Conservation (phyloP, 2,888 invertebrate species). For the Cantharis rufa region DNA sequence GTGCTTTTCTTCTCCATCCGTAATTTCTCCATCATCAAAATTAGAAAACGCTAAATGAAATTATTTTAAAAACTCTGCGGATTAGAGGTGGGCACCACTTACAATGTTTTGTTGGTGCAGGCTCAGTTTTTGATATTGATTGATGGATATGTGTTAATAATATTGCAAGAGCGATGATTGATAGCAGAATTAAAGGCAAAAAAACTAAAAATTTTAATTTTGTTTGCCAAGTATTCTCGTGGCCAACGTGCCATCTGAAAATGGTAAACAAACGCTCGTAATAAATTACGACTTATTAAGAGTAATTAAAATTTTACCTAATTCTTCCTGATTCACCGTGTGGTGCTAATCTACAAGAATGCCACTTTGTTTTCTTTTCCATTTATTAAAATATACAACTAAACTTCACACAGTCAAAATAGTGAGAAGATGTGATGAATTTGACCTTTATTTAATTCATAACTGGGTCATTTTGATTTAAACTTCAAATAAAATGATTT, state of each 20-base stretch:
- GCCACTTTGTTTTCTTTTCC: slow-evolving; percentile 47
- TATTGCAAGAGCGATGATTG: slow-evolving; percentile 10
- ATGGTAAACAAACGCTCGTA: background rate
- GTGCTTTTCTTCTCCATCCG: slow-evolving; percentile 62
- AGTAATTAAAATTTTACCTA: slow-evolving; percentile 43
- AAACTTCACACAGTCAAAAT: slow-evolving; percentile 35
- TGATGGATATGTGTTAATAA: slow-evolving; percentile 1
- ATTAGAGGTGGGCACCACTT: background rate
- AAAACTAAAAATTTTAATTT: slow-evolving; percentile 54
- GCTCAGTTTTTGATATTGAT: background rate
- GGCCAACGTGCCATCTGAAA: slow-evolving; percentile 57
- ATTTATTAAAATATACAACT: slow-evolving; percentile 35
- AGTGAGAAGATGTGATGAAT: slow-evolving; percentile 39
- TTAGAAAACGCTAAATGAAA: background rate
- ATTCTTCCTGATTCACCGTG: slow-evolving; percentile 57
- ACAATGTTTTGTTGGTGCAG: background rate
- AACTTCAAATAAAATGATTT: slow-evolving; percentile 35
- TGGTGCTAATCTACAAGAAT: slow-evolving; percentile 55
- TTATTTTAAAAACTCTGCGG: background rate
- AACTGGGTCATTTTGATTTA: slow-evolving; percentile 47
- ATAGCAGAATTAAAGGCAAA: slow-evolving; percentile 48
- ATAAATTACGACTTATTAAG: background rate
- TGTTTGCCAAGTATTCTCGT: slow-evolving; percentile 53
- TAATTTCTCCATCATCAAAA: slow-evolving; percentile 28
- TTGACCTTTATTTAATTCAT: slow-evolving; percentile 46